These are phyloP conservation scores for Nothobranchius furzeri DNA, from an alignment of 2,113 vertebrate species.

Conservation along the genomic window DNA sequence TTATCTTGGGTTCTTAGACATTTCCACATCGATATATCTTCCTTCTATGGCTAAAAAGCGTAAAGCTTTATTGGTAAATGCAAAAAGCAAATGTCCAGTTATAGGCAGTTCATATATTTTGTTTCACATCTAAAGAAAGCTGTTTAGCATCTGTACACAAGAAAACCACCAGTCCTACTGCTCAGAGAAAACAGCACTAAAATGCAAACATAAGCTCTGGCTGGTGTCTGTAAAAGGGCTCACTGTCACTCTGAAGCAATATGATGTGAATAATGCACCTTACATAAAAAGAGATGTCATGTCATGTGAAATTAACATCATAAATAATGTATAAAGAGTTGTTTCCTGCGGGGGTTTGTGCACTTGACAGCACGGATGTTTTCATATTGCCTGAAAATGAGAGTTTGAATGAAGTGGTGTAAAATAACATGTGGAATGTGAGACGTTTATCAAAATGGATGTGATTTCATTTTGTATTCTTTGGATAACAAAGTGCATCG, in stretches of 20 bases:
- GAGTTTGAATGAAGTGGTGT: slow-evolving; percentile 26
- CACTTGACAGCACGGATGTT: slow-evolving; percentile 3
- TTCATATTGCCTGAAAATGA: slow-evolving; percentile 36
- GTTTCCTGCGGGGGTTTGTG: slow-evolving; percentile 22
- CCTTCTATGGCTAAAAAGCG: too few relatives aligned
- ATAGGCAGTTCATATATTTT: too few relatives aligned
- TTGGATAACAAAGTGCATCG: slow-evolving; percentile 2
- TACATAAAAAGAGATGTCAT: slow-evolving; percentile 22
- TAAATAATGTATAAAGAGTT: slow-evolving; percentile 30
- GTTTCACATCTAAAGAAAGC: not conserved
- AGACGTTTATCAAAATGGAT: slow-evolving; percentile 26
- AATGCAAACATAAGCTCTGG: not conserved
- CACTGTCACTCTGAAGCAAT: slow-evolving; percentile 20
- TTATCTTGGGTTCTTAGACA: too few relatives aligned
- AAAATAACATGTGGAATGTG: slow-evolving; percentile 36
- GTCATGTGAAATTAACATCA: slow-evolving; percentile 18
- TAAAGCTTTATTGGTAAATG: too few relatives aligned
- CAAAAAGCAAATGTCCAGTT: too few relatives aligned
- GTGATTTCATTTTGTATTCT: slow-evolving; percentile 32
- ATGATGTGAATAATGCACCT: slow-evolving; percentile 25
- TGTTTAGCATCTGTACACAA: not conserved
- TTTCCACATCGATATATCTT: too few relatives aligned
- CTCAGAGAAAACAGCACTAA: not conserved
- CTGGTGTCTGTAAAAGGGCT: slow-evolving; percentile 4
- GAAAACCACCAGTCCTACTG: not conserved